Evolutionary conservation across 2,888 invertebrate species (phyloP), one percentile per base, ranked within the genome.

Genomic region (Athalia cordata): DNA sequence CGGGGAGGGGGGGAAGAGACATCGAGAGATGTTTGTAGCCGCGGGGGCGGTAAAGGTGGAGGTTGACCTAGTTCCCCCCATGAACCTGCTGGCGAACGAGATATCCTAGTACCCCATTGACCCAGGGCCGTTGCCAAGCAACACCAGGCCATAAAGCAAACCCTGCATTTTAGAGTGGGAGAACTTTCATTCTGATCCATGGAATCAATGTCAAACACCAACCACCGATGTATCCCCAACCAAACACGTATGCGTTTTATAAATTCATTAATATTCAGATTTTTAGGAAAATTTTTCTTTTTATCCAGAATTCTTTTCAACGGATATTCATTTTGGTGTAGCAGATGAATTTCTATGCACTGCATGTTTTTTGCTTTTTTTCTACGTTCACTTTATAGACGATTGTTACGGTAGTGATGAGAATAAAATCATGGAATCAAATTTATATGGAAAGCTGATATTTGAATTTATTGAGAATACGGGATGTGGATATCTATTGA

Each of bases 81-180:
- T 84, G 83, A 84, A 83, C 82, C 82, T 81, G 50, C 62, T 45
- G 13, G 45, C 57, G 57, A 43, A 57, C 4, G 66, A 47, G n/a
- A 52, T 52, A 62, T 62, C 47, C 15, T 62, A 75, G 81, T 84
- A 84, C 82, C 82, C 85, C 87, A 87, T 86, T 87, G 84, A 87
- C 86, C 85, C 84, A 85, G 84, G 86, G 83, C 82, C 72, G 85
- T 87, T 85, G 86, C 86, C 81, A 85, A 82, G 87, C 84, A 85
- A 86, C 86, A 81, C 80, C 79, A 81, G 82, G 83, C 83, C 85
- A 85, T 85, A 80, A 80, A 78, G 72, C 79, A 75, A 79, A 75
- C 78, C 80, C 66, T 79, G 79, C 66, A 82, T 80, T 79, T 79
- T 77, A 65, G 79, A 79, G 65, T 59, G 57, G 13, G 59, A 49